phyloP scores from a whole-genome alignment of 2,888 invertebrate species.

The Malthinus seriepunctatus region DNA sequence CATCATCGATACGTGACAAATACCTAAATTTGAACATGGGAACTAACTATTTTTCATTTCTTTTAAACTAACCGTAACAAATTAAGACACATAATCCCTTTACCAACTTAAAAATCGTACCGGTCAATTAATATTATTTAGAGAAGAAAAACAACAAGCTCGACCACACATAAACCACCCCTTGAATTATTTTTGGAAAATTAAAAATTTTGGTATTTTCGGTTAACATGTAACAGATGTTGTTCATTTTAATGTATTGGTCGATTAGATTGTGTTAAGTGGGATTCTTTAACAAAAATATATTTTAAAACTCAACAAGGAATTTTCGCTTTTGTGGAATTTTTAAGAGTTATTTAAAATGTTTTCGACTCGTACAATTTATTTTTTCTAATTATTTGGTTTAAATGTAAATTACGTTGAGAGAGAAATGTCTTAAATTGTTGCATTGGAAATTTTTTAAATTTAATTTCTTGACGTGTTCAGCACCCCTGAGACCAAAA shows the following conservation, averaged over 20 bases:
- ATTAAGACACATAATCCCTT: too few species aligned
- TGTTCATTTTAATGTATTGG: conserved; percentile 35
- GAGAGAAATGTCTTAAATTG: too few species aligned
- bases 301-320: conserved; percentile 26
- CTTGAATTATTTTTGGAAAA: conserved; percentile 10
- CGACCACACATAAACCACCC: too few species aligned
- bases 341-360: conserved; percentile 23
- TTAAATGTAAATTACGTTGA: too few species aligned
- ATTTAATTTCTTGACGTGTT: too few species aligned
- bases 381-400: neutral
- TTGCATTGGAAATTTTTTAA: too few species aligned
- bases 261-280: conserved; percentile 38
- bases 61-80: neutral
- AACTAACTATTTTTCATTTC: conserved; percentile 11
- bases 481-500: too few species aligned
- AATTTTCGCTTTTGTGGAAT: conserved; percentile 21
- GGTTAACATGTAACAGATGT: conserved; percentile 32
- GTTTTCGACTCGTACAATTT: conserved; percentile 6
- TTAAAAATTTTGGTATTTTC: conserved; percentile 30
- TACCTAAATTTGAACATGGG: conserved; percentile 20
- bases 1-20: conserved; percentile 28
- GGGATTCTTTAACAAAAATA: conserved; percentile 27
- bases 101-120: neutral
- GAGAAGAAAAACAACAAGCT: too few species aligned
- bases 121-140: neutral